Conservation (phyloP, 1,140 invertebrate species). For the Hesperophylax magnus region DNA sequence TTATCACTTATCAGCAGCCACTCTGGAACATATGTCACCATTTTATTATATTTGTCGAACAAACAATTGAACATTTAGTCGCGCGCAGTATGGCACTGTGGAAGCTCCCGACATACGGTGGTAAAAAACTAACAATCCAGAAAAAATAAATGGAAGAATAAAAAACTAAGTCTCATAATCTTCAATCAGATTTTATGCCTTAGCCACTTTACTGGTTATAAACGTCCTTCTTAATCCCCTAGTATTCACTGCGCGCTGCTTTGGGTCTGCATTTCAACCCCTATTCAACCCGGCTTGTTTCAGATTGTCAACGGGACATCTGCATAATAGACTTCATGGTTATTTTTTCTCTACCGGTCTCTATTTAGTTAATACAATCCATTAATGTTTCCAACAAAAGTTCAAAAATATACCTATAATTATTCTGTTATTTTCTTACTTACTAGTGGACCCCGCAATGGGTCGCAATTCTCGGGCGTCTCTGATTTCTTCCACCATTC, state of each 20-base stretch:
- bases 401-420: no score
- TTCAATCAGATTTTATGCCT: background rate
- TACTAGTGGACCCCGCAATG: no score
- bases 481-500: no score
- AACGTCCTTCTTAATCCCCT: background rate
- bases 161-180: no score
- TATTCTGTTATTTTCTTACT: no score
- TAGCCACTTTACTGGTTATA: background rate
- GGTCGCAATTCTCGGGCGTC: no score
- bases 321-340: no score
- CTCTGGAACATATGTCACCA: slow-evolving; percentile 55
- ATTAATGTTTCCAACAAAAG: no score
- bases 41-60: slow-evolving; percentile 55
- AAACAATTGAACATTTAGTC: slow-evolving; percentile 48
- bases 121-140: background rate
- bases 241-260: background rate
- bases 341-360: no score
- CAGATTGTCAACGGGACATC: no score
- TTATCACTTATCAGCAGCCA: slow-evolving; percentile 57
- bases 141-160: no score
- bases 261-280: background rate
- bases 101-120: slow-evolving; percentile 1
- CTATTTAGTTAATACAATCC: no score
- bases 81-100: background rate
- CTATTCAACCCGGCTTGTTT: background rate